A percentile compares a stretch with the other conserved stretches of the same genome.
These are phyloP conservation scores for Mormyrus hasselquistii DNA, from an alignment of 2,797 vertebrate genomes.

Conservation along the genomic window DNA sequence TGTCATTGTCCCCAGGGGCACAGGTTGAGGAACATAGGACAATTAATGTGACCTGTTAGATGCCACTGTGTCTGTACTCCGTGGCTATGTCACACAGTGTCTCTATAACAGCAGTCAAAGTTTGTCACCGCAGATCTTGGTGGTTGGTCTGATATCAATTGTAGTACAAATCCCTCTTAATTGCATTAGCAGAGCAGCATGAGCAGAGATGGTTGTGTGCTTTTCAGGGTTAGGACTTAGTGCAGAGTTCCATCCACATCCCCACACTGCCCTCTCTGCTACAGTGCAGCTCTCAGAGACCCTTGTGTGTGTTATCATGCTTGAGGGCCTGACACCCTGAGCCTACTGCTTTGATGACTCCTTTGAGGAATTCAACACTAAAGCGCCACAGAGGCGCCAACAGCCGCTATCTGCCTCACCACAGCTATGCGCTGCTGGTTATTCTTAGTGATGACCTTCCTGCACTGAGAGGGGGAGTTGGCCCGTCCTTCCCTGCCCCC, in stretches of 20 bases:
- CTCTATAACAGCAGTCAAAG: background rate
- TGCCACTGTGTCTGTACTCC: background rate
- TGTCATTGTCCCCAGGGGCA: background rate
- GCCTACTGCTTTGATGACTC: background rate
- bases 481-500: background rate
- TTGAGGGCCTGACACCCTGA: background rate
- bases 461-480: background rate
- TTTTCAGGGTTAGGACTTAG: background rate
- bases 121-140: background rate
- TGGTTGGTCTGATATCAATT: background rate
- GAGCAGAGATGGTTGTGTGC: background rate
- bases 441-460: conserved; percentile 46
- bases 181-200: background rate
- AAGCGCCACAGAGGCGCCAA: background rate
- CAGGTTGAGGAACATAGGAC: background rate
- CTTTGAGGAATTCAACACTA: background rate
- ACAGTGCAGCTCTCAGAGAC: background rate
- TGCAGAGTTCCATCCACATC: background rate
- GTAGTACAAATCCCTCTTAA: background rate
- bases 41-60: background rate
- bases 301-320: background rate
- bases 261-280: background rate
- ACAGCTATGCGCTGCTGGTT: conserved; percentile 24
- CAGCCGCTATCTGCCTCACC: conserved; percentile 22
- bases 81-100: background rate